Conservation (phyloP, 2,888 invertebrate genomes). For the Elysia crispata region DNA sequence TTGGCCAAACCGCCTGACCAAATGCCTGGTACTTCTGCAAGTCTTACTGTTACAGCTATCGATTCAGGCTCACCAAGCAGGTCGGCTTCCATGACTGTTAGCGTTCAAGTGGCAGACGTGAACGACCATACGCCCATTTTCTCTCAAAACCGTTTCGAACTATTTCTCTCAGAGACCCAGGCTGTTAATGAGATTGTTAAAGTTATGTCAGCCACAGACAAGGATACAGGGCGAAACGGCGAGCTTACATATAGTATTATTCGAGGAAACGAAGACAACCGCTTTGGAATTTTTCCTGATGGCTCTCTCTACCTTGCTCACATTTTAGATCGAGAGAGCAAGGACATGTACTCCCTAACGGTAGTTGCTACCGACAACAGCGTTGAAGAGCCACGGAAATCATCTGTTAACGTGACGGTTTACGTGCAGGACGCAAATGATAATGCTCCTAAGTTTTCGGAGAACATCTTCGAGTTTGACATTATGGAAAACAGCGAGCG, state of each 20-base stretch:
- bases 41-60: slow-evolving; percentile 63
- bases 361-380: slow-evolving; percentile 87
- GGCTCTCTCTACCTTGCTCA: slow-evolving; percentile 93
- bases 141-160: slow-evolving; percentile 93
- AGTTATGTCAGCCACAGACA: slow-evolving; percentile 67
- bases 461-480: slow-evolving; percentile 75
- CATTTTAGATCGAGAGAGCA: slow-evolving; percentile 90
- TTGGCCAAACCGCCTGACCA: slow-evolving; percentile 84
- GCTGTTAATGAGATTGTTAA: slow-evolving; percentile 88
- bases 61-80: slow-evolving; percentile 67
- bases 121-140: slow-evolving; percentile 98
- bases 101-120: slow-evolving; percentile 86
- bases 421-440: slow-evolving; percentile 82
- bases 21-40: slow-evolving; percentile 48
- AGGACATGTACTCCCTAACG: slow-evolving; percentile 93
- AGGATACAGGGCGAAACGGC: slow-evolving; percentile 70
- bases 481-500: slow-evolving; percentile 68
- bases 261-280: slow-evolving; percentile 90
- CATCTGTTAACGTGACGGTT: slow-evolving; percentile 92
- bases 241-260: slow-evolving; percentile 82
- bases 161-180: slow-evolving; percentile 92
- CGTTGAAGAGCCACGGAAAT: slow-evolving; percentile 77
- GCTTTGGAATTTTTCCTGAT: slow-evolving; percentile 96
- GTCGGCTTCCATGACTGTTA: slow-evolving; percentile 59
- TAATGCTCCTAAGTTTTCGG: slow-evolving; percentile 82